Base-by-base conservation (phyloP, 2,797 vertebrate genomes). In the Pampus argenteus region DNA sequence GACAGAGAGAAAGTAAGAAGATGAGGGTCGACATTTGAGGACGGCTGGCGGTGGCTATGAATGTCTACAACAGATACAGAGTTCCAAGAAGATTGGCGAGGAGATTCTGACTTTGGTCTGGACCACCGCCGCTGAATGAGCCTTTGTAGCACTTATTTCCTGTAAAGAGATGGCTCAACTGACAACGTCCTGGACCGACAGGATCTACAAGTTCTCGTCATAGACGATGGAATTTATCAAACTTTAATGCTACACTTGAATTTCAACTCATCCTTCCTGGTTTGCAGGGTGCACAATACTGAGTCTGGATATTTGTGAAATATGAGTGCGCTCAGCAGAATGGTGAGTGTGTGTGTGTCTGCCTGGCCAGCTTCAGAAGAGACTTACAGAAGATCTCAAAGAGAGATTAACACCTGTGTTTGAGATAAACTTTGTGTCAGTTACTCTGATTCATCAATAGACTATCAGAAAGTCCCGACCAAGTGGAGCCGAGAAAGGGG, bases 401-500 rank as follows among this genome's bases (percentile, higher is more conserved):
- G 36, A 64, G 36, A 29, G 36, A 55, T 45, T 31, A 60, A 9
- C 40, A 66, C 52, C 29, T 38, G 50, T 44, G 40, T 48, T 67
- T 44, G 17, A 74, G 67, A 75, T 69, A 75, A 34, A 25, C 63
- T 47, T 76, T 78, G 55, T 63, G n/a, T 76, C 78, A 72, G 25
- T 82, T 55, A 29, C 74, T 60, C 45, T 83, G 87, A 89, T 73
- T 88, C 88, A 89, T 50, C 17, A 61, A 86, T 83, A 89, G 71
- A 79, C 62, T 38, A 55, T 44, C 22, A 68, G 25, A 77, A 75
- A 82, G 73, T 86, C 67, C 56, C 78, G 9, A 40, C 22, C 26
- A 22, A 38, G 57, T 66, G 9, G 40, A 23, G 36, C 58, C 62
- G 40, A 69, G 54, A 66, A 49, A 73, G 44, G 18, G 49, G 47